Conservation (phyloP, 2,888 invertebrate species). For the Crepidodera aurea region DNA sequence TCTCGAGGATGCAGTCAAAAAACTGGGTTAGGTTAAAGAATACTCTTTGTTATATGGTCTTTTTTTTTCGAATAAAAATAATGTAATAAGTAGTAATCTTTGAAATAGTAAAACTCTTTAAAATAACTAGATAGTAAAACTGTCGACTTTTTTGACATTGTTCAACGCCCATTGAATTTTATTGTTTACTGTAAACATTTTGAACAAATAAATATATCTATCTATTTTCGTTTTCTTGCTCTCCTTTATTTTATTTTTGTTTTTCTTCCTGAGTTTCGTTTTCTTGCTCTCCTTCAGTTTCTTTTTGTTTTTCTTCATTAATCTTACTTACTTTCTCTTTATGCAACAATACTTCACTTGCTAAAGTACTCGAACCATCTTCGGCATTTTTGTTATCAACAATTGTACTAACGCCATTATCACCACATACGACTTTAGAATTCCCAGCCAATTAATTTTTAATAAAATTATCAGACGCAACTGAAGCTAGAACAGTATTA, state of each 20-base stretch:
- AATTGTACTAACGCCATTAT: slow-evolving; percentile 63
- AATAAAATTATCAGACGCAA: slow-evolving; percentile 44
- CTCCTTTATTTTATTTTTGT: too few relatives aligned
- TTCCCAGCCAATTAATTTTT: slow-evolving; percentile 40
- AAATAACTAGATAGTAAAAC: slow-evolving; percentile 16
- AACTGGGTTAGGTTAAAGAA: too few relatives aligned
- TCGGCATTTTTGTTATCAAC: slow-evolving; percentile 20
- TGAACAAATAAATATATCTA: too few relatives aligned
- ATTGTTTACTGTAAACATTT: too few relatives aligned
- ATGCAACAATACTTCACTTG: neutral
- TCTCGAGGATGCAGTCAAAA: too few relatives aligned
- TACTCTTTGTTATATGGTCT: too few relatives aligned
- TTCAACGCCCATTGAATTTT: too few relatives aligned
- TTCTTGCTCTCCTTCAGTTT: neutral
- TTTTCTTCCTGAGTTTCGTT: neutral
- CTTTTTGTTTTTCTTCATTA: slow-evolving; percentile 4
- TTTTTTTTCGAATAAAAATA: slow-evolving; percentile 22
- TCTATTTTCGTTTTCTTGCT: slow-evolving; percentile 17
- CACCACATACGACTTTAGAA: slow-evolving; percentile 63
- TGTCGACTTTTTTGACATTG: too few relatives aligned
- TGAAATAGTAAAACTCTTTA: slow-evolving; percentile 6
- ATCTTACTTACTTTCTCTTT: slow-evolving; percentile 20
- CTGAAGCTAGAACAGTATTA: slow-evolving; percentile 32
- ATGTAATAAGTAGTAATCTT: slow-evolving; percentile 18
- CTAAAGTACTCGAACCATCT: slow-evolving; percentile 1